Evolutionary conservation across 2,797 vertebrate genomes (phyloP).

Genomic region (Poecilia gillii): DNA sequence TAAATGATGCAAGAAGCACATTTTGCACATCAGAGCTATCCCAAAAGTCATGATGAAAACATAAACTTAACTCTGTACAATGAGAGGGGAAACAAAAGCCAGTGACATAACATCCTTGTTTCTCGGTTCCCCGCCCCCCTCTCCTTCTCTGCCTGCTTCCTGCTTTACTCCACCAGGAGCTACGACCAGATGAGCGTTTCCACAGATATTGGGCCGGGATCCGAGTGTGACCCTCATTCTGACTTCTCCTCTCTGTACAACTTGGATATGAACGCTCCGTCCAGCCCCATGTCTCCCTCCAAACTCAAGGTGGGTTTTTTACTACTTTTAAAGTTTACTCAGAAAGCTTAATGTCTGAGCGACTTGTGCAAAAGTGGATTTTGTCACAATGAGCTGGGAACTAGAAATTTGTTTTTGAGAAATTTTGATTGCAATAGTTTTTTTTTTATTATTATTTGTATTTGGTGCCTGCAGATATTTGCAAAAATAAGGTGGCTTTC

Average conservation of each 20-base stretch:
- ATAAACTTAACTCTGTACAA: constrained; percentile 6
- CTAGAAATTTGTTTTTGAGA: fast-evolving
- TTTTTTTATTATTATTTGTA: not conserved
- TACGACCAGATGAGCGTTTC: constrained; percentile 76
- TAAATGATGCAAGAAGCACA: not conserved
- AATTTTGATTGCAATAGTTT: not conserved
- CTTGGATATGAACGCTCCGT: constrained; percentile 64
- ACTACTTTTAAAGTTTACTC: not conserved
- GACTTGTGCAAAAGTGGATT: not conserved
- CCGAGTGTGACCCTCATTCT: constrained; percentile 53
- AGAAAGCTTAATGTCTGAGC: not conserved
- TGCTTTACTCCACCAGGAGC: constrained; percentile 68
- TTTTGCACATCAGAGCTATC: not conserved
- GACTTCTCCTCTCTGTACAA: constrained; percentile 65
- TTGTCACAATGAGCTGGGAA: not conserved
- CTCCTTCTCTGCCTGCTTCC: constrained; percentile 40
- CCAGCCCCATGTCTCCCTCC: constrained; percentile 50
- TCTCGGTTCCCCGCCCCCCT: not conserved
- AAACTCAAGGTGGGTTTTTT: constrained; percentile 68
- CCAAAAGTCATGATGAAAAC: not conserved
- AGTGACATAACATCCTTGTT: constrained; percentile 62
- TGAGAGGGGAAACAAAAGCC: constrained; percentile 54
- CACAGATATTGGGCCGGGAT: constrained; percentile 57
- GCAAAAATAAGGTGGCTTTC: not conserved
- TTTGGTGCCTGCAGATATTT: not conserved